Percentiles rank a stretch among this genome's conserved stretches.
Evolutionary conservation across 2,113 vertebrate species (phyloP).

Genomic region (Perca schrenkii): DNA sequence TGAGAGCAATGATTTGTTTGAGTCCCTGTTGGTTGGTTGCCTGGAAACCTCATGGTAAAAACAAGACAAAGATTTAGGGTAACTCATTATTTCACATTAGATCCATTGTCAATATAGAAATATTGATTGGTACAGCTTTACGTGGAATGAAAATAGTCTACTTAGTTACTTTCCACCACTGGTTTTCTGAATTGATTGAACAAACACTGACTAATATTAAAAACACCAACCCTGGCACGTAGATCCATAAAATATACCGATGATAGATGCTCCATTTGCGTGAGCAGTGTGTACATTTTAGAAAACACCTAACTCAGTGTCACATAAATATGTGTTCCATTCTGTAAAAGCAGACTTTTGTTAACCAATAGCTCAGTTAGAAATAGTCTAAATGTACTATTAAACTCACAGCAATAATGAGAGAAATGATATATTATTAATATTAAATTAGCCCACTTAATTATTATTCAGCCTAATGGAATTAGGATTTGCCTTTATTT

Average conservation of each 20-base stretch:
- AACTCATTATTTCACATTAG: neutral
- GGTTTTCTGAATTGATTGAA: neutral
- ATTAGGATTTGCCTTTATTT: neutral
- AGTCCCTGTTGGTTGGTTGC: neutral
- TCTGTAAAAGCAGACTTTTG: neutral
- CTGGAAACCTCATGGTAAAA: neutral
- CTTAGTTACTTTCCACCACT: neutral
- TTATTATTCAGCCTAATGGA: neutral
- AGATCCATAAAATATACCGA: neutral
- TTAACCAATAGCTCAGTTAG: neutral
- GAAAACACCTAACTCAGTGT: neutral
- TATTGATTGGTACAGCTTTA: constrained; percentile 1
- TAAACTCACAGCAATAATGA: neutral
- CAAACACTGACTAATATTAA: neutral
- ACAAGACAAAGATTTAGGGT: neutral
- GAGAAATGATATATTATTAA: neutral
- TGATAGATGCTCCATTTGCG: constrained; percentile 31
- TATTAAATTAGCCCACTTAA: neutral
- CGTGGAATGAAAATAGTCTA: neutral
- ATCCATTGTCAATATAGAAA: neutral
- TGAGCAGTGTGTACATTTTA: neutral
- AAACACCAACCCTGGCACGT: neutral
- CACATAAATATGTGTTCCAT: neutral
- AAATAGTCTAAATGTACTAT: neutral
- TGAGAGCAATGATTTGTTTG: neutral